Base-by-base conservation (phyloP, 2,888 invertebrate species). In the Caenorhabditis sp. region DNA sequence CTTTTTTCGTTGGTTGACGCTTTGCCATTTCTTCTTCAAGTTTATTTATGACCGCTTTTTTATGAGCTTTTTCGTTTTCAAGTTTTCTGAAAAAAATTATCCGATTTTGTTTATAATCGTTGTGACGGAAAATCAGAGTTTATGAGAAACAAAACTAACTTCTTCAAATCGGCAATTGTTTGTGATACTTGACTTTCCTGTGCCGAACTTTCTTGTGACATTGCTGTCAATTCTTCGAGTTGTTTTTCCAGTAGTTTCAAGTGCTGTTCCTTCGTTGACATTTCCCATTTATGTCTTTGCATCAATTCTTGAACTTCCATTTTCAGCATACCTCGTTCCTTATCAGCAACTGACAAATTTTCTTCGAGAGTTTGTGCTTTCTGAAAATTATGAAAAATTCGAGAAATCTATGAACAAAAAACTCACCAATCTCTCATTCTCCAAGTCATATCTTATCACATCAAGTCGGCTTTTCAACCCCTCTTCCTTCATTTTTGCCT, bases 11-110 rank as follows among this genome's bases (percentile, higher is more conserved):
- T 92, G 58, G 92, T 92, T 50, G 93, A 93, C 88, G 93, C 95
- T 96, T 92, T 89, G 95, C 95, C 93, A 97, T 93, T 73, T 97
- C 94, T 90, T 97, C 96, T 5, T 96, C 95, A 77, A 99, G 91
- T 88, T 97, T 99, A 89, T 96, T 95, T 77, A 77, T 78, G 8
- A 77, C 66, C 21, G 71, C 69, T 59, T 77, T 72, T 58, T 81
- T 81, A 31, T 71, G 73, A 0, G 72, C 65, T 49, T 66, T 75
- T 54, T 82, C 81, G 17, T 72, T 66, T 1, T 73, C 72, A 58
- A 83, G 51, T 43, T 83, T 82, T 63, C 68, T 69, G 43, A 21
- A 71, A 65, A 31, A 31, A 31, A 31, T 6, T 31, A 10, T 26
- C 24, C 19, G 14, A n/a, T 49, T 31, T 59, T 60, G n/a, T n/a